A percentile compares a stretch with the other conserved stretches of the same genome.
phyloP scores from a whole-genome alignment of 37 sponge, comb jelly and placozoan species.

The Amphimedon queenslandica region DNA sequence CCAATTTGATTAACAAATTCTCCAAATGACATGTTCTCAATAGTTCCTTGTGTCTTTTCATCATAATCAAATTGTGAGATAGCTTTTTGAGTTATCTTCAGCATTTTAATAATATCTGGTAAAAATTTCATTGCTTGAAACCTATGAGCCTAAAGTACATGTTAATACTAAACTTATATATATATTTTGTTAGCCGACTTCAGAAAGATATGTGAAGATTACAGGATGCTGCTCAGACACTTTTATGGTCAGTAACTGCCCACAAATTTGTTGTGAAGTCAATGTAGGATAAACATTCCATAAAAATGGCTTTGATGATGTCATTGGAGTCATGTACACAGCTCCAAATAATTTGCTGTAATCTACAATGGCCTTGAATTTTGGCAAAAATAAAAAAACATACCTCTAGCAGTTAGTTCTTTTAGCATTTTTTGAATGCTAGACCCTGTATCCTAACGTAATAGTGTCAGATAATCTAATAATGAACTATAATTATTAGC shows the following conservation, averaged over 20 bases:
- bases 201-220: too few relatives aligned
- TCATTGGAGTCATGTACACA: too few relatives aligned
- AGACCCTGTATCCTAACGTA: not conserved
- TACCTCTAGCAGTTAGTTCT: not conserved
- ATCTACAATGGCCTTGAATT: not conserved
- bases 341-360: too few relatives aligned
- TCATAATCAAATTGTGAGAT: not conserved
- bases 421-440: not conserved
- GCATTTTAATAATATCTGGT: not conserved
- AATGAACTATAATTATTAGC: not conserved
- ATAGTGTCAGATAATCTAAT: not conserved
- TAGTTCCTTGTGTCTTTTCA: too few relatives aligned
- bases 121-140: not conserved
- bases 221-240: too few relatives aligned
- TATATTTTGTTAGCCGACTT: too few relatives aligned
- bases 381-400: too few relatives aligned
- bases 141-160: not conserved
- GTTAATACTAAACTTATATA: too few relatives aligned
- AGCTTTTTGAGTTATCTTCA: not conserved
- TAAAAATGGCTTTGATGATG: too few relatives aligned
- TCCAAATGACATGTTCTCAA: not conserved
- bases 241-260: too few relatives aligned
- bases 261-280: too few relatives aligned
- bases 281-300: too few relatives aligned
- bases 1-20: not conserved